phyloP scores from a whole-genome alignment of 2,888 invertebrate genomes.

The Aethes cnicana region DNA sequence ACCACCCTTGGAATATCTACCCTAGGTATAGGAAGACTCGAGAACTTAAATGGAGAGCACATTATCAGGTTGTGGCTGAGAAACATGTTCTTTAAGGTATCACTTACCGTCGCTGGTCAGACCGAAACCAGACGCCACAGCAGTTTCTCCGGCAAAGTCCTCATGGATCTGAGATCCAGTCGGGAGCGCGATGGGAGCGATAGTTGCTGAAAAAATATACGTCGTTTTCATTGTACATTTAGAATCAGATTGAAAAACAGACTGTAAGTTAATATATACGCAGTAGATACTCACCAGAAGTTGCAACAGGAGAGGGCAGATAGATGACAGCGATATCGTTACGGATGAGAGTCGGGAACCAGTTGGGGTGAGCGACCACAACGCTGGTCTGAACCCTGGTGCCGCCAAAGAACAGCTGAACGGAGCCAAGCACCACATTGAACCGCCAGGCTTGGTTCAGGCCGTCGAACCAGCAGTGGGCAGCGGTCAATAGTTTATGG shows the following conservation, averaged over 20 bases:
- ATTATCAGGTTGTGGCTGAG: no score
- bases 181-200: slow-evolving; percentile 17
- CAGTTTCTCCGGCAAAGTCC: slow-evolving; percentile 15
- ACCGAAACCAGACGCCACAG: slow-evolving; percentile 20
- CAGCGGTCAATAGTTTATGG: slow-evolving; percentile 39
- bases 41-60: no score
- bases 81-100: no score
- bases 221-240: no score
- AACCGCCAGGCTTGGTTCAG: slow-evolving; percentile 33
- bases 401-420: slow-evolving; percentile 27
- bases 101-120: slow-evolving; percentile 35
- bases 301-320: slow-evolving; percentile 8
- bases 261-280: no score
- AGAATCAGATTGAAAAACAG: no score
- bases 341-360: slow-evolving; percentile 11
- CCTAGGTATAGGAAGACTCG: no score
- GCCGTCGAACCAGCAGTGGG: slow-evolving; percentile 43
- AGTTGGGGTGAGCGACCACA: slow-evolving; percentile 12
- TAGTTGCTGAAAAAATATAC: no score
- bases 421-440: slow-evolving; percentile 39
- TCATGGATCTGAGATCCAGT: slow-evolving; percentile 11
- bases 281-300: slow-evolving; percentile 7
- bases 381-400: slow-evolving; percentile 17
- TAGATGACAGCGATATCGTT: slow-evolving; percentile 27
- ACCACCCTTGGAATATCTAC: no score